These are phyloP conservation scores for Hydropsyche tenuis DNA, from an alignment of 1,140 invertebrate genomes.

Conservation along the genomic window DNA sequence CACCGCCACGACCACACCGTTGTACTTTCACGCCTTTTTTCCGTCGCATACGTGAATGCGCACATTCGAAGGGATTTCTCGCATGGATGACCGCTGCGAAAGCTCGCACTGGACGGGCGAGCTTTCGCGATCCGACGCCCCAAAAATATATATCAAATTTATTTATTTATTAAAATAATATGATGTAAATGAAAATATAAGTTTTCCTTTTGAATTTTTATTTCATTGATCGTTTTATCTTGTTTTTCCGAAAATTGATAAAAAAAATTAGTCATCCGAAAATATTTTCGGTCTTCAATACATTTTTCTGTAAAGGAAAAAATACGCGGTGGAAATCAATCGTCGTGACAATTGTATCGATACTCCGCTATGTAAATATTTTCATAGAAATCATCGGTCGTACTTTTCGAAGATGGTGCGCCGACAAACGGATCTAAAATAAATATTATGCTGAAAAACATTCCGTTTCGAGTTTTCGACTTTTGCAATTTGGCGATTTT, in stretches of 20 bases:
- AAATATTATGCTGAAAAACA: background rate
- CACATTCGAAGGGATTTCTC: background rate
- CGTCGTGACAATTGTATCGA: background rate
- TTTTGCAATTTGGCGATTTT: background rate
- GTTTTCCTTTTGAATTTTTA: no score
- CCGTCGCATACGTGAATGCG: background rate
- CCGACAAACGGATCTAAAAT: background rate
- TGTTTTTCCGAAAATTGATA: no score
- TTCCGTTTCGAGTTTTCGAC: background rate
- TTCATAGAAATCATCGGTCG: background rate
- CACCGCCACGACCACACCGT: background rate
- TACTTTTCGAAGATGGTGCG: background rate
- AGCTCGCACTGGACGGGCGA: background rate
- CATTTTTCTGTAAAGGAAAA: no score
- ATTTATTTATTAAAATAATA: no score
- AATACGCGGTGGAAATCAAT: no score
- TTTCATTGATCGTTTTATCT: no score
- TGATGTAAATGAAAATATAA: no score
- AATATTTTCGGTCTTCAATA: no score
- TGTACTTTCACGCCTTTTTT: conserved; percentile 27
- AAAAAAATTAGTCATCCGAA: no score
- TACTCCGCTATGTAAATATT: background rate
- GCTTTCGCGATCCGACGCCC: no score
- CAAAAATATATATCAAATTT: no score
- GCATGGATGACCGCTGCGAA: background rate